phyloP scores from a whole-genome alignment of 92 coral and sea anemone species.

The Meandrina meandrites region DNA sequence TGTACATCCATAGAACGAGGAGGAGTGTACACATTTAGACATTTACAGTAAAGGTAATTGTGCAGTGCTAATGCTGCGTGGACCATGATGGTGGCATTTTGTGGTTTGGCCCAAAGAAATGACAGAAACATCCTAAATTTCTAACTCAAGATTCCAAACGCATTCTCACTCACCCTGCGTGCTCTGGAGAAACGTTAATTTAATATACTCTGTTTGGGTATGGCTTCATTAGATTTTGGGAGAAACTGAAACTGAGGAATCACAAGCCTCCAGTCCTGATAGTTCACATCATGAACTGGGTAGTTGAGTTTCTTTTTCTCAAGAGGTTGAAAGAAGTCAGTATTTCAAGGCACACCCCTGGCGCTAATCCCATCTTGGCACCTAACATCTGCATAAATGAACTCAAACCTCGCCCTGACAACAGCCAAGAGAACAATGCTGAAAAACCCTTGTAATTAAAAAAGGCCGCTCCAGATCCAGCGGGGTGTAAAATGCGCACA shows the following conservation, averaged over 20 bases:
- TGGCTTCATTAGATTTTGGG: constrained; percentile 54
- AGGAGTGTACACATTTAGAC: constrained; percentile 48
- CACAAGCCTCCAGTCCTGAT: neutral
- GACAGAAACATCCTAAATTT: no score
- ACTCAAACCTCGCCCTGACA: constrained; percentile 52
- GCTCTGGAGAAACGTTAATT: constrained; percentile 51
- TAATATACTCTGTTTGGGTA: constrained; percentile 53
- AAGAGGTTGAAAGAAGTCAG: constrained; percentile 43
- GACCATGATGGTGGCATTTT: constrained; percentile 20
- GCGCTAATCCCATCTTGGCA: constrained; percentile 61
- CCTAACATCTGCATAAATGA: constrained; percentile 59
- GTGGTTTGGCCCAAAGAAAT: no score
- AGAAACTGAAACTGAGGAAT: constrained; percentile 17
- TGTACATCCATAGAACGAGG: constrained; percentile 39
- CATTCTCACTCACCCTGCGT: constrained; percentile 53
- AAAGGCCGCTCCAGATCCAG: no score
- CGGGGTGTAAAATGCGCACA: neutral
- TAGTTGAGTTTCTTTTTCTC: neutral
- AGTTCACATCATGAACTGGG: no score
- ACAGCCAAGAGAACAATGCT: constrained; percentile 64
- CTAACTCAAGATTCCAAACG: constrained; percentile 27
- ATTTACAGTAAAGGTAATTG: constrained; percentile 45
- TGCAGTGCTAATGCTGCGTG: constrained; percentile 64
- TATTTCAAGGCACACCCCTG: constrained; percentile 56
- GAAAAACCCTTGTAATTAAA: constrained; percentile 33